Evolutionary conservation across 2,797 vertebrate species (phyloP), one percentile per base, ranked within the genome.

Genomic region (Hippoglossus hippoglossus): DNA sequence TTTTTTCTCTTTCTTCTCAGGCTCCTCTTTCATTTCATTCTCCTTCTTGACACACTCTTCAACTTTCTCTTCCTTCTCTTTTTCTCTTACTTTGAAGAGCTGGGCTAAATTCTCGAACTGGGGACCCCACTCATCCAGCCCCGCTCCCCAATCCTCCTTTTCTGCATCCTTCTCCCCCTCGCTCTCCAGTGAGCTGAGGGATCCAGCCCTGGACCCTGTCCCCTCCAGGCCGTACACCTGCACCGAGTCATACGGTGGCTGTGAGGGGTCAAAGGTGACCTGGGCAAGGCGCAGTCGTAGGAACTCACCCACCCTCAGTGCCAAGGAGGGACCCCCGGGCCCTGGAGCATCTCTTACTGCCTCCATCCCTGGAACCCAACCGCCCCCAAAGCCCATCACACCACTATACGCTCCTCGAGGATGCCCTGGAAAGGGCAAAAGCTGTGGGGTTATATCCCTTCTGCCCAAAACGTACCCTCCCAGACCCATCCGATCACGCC

Each of bases 151-250:
- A 6, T 94, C 95, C 7, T 94, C 94, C 73, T 95, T 94, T 63
- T 94, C 94, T 4, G 90, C 87, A 57, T 94, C 89, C 19, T 95
- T 94, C 3, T 95, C 95, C 0, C 93, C 95, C 67, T 96, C 96
- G 0, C 96, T 96, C 63, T 96, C 94, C 12, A 95, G 90, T 0
- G 96, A 97, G 85, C 96, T 95, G 31, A 97, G 94, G 3, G 96
- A 97, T 47, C 96, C 96, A 0, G 96, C 96, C 13, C 95, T 92
- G n/a, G 97, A 97, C 19, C 96, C 96, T 22, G 93, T 94, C 58
- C 96, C 97, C 85, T 97, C 97, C 57, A 96, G 94, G 76, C 96
- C 96, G 3, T 97, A 97, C 79, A 98, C 95, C 90, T 98, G 97
- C 88, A 98, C 96, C 0, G 96, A 98, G 86, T 98, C 96, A 44